A percentile compares a stretch with the other conserved stretches of the same genome.
These are phyloP conservation scores for Conus ventricosus DNA, from an alignment of 1,140 invertebrate species.

Conservation along the genomic window DNA sequence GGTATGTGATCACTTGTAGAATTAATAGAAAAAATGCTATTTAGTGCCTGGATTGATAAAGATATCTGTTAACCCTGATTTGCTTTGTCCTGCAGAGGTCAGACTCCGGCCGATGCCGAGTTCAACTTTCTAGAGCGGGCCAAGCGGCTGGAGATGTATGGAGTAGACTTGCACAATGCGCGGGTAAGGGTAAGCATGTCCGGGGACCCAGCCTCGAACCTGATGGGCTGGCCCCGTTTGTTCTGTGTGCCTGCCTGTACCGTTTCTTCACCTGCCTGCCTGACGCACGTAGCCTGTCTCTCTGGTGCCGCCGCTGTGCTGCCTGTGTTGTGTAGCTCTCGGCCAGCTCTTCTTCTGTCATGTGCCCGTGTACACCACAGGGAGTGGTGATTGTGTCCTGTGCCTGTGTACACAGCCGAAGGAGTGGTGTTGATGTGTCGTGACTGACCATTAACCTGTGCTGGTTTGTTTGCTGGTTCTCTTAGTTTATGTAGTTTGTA, in stretches of 20 bases:
- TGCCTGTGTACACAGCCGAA: no score
- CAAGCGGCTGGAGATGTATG: slow-evolving; percentile 98
- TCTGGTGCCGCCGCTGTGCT: background rate
- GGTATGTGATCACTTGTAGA: no score
- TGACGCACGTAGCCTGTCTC: slow-evolving; percentile 4
- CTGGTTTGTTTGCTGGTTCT: no score
- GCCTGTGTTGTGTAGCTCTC: slow-evolving; percentile 12
- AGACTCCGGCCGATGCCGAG: slow-evolving; percentile 97
- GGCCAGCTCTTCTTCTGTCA: background rate
- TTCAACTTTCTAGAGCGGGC: slow-evolving; percentile 97
- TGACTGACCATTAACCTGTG: no score
- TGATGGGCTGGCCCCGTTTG: background rate
- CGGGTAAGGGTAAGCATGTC: slow-evolving; percentile 61
- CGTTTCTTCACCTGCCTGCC: background rate
- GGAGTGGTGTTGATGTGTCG: no score
- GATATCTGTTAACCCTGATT: no score
- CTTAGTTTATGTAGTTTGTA: background rate
- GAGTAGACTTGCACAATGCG: slow-evolving; percentile 90
- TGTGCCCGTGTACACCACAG: background rate
- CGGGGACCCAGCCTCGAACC: background rate
- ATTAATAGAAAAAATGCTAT: no score
- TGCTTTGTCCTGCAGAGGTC: slow-evolving; percentile 80
- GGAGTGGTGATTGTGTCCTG: no score
- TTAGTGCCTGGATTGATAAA: no score
- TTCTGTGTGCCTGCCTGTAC: background rate